Base-by-base conservation (phyloP, 1,140 invertebrate species). In the Bombus cullumanus region DNA sequence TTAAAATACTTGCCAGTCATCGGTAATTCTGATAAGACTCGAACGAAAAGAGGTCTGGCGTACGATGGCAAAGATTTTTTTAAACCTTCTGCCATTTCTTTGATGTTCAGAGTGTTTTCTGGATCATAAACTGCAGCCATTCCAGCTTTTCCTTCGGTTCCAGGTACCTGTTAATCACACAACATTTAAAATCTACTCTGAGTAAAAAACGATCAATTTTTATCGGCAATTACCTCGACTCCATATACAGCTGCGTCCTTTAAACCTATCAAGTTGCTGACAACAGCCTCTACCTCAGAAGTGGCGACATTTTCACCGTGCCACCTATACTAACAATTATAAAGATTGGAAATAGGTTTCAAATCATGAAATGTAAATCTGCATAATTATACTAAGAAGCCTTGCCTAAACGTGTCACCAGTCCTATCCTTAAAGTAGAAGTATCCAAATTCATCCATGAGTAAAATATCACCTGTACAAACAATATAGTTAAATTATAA, bases 291-390 rank as follows among this genome's bases (percentile, higher is more conserved):
- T 1, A 99, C 98, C 96, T 99, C 99, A n/a, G 97, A 97, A 12
- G 99, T 99, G 0, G 98, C 98, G 0, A 99, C 98, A 94, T 99
- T 99, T 95, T 99, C 99, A 47, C 99, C 99, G 84, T 97, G 97
- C 97, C 97, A 98, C 89, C 99, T 97, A 2, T 12, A n/a, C 4
- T n/a, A 8, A 59, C 22, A 53, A 37, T 68, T 18, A 12, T 25
- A 22, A 39, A 22, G 59, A 28, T 43, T 12, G 9, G 10, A 39
- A 34, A 39, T 12, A n/a, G 37, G 12, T 41, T 18, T 18, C 6
- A 22, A 39, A 22, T 5, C 39, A 6, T 15, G 6, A 57, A 37
- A 12, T 8, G 8, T 13, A 47, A 28, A n/a, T n/a, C 57, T 13
- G 28, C 1, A 37, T 28, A 41, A 13, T 13, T 13, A 28, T 34